Evolutionary conservation across 1,140 invertebrate genomes (phyloP), one percentile per base, ranked within the genome.

Genomic region (Drosophila repletoides): DNA sequence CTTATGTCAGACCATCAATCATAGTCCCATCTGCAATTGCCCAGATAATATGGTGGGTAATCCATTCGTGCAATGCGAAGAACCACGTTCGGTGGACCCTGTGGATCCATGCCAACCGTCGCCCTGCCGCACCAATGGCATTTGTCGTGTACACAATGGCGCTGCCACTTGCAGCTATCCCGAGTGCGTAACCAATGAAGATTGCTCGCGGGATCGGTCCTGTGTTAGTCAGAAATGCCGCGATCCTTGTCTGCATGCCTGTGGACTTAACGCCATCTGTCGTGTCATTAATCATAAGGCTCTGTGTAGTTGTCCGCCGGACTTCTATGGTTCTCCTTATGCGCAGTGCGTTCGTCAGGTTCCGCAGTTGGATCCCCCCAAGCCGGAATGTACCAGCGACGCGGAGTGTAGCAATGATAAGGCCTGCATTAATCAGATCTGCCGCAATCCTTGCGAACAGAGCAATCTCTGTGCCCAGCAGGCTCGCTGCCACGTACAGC

Each of bases 261-360:
- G 96, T 76, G 96, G 96, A 31, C 76, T 97, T 0, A 98, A 98
- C 89, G 95, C 97, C 2, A 91, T 97, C 9, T 98, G 97, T 79
- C 93, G 94, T 55, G 94, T 94, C 9, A 92, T 96, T 4, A 95
- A 97, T 80, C 96, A 97, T 81, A 94, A 94, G 56, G 93, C 95
- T 0, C 90, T 95, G 6, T 97, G 96, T 76, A 94, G 94, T 0
- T 96, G 95, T 87, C 95, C 95, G n/a, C 81, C 91, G 6, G 95
- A 94, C 15, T 97, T 94, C 79, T 93, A 93, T 24, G 97, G 97
- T n/a, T 93, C 95, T 65, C 93, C 97, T 0, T 93, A 94, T 61
- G 93, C 95, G 5, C 93, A 95, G 59, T 97, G 96, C 73, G 91
- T 91, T 58, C 84, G 91, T 5, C 90, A 91, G 69, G 84, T 91